These are phyloP conservation scores for Myripristis murdjan DNA, from an alignment of 2,797 vertebrate species.

Conservation along the genomic window DNA sequence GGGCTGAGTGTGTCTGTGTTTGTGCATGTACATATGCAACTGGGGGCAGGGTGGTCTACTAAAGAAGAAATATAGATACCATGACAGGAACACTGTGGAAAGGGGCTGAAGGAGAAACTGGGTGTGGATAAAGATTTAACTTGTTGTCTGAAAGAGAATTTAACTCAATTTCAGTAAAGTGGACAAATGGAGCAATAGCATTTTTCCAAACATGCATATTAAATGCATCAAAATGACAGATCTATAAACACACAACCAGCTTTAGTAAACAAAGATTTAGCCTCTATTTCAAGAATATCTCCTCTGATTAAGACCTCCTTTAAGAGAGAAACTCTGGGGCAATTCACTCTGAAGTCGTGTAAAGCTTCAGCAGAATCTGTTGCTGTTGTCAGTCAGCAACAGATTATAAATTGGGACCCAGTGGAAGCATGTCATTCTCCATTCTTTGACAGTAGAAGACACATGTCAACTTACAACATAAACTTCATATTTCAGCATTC, in stretches of 20 bases:
- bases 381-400: background rate
- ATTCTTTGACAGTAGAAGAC: background rate
- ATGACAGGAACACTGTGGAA: constrained; percentile 1
- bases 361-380: background rate
- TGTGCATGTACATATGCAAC: background rate
- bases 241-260: too few relatives aligned
- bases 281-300: too few relatives aligned
- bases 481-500: background rate
- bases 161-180: too few relatives aligned
- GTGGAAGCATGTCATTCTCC: background rate
- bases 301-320: too few relatives aligned
- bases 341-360: background rate
- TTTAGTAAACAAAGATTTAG: too few relatives aligned
- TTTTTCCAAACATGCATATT: too few relatives aligned
- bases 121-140: background rate
- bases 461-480: background rate
- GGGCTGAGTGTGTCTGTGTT: constrained; percentile 33
- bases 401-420: background rate
- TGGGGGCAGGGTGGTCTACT: constrained; percentile 22
- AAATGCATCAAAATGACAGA: too few relatives aligned
- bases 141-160: background rate
- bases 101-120: background rate
- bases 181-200: too few relatives aligned
- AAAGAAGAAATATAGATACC: constrained; percentile 19
- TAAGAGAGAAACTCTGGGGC: background rate